Percentiles rank a stretch among this genome's conserved stretches.
Evolutionary conservation across 1,140 invertebrate genomes (phyloP).

Genomic region (Drosophila insularis): DNA sequence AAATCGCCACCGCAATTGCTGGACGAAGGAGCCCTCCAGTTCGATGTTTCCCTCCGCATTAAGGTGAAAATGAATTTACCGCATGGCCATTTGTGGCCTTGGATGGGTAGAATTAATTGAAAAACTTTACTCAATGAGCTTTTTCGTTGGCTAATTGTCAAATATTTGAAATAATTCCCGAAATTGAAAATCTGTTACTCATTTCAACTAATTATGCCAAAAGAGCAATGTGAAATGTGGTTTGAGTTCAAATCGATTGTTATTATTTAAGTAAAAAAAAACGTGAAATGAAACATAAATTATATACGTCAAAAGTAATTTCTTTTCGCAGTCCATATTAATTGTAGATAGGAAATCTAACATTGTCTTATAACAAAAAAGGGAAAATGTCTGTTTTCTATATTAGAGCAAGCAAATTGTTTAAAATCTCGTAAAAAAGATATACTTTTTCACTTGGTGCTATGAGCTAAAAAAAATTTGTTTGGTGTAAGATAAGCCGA

Average conservation of each 20-base stretch:
- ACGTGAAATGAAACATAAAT: no score
- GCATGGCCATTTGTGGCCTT: slow-evolving; percentile 38
- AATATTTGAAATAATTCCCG: slow-evolving; percentile 75
- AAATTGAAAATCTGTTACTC: slow-evolving; percentile 49
- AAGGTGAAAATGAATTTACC: slow-evolving; percentile 40
- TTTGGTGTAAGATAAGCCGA: no score
- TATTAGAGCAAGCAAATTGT: no score
- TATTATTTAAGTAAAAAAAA: no score
- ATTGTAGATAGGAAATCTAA: no score
- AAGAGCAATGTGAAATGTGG: neutral
- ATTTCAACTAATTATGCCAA: slow-evolving; percentile 31
- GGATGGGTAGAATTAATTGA: slow-evolving; percentile 66
- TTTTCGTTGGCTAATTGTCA: slow-evolving; percentile 57
- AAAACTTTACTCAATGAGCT: slow-evolving; percentile 65
- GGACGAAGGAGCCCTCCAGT: slow-evolving; percentile 52
- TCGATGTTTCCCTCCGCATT: slow-evolving; percentile 30
- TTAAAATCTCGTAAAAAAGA: no score
- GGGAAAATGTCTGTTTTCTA: no score
- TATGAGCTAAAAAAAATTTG: no score
- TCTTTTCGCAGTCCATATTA: no score
- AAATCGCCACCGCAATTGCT: slow-evolving; percentile 78
- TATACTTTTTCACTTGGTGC: no score
- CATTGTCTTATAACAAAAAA: no score
- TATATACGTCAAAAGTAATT: no score
- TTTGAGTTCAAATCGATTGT: neutral